phyloP scores from a whole-genome alignment of 1,140 invertebrate species.

The Drosophila lacteicornis region DNA sequence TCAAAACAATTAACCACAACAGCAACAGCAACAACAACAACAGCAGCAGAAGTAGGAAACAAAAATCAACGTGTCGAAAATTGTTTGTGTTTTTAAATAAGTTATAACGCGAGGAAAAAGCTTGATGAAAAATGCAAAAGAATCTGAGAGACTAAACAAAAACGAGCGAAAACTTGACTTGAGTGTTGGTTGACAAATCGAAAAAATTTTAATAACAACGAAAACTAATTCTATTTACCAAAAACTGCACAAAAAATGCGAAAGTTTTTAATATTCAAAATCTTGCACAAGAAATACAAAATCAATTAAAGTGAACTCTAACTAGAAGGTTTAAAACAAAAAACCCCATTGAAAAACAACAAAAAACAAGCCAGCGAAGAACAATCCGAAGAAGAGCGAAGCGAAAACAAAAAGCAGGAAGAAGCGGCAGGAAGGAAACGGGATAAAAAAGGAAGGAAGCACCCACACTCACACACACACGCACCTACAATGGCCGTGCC shows the following conservation, averaged over 20 bases:
- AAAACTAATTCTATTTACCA: slow-evolving; percentile 40
- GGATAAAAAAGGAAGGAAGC: slow-evolving; percentile 39
- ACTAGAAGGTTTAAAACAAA: slow-evolving; percentile 32
- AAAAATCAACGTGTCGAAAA: slow-evolving; percentile 12
- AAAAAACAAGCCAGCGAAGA: slow-evolving; percentile 33
- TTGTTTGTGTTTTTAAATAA: slow-evolving; percentile 79
- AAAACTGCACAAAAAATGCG: slow-evolving; percentile 65
- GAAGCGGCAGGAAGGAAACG: slow-evolving; percentile 33
- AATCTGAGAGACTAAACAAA: slow-evolving; percentile 49
- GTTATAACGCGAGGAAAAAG: slow-evolving; percentile 37
- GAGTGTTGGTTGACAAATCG: slow-evolving; percentile 41
- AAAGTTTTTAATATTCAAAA: slow-evolving; percentile 75
- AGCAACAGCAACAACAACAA: slow-evolving; percentile 17
- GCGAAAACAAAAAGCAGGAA: slow-evolving; percentile 38
- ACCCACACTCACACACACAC: slow-evolving; percentile 28
- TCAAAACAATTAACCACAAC: slow-evolving; percentile 37
- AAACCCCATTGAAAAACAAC: slow-evolving; percentile 15
- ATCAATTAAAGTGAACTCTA: slow-evolving; percentile 73
- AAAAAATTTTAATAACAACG: slow-evolving; percentile 33
- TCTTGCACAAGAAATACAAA: slow-evolving; percentile 80
- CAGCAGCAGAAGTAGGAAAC: slow-evolving; percentile 22
- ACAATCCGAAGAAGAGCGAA: slow-evolving; percentile 41
- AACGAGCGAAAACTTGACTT: slow-evolving; percentile 42
- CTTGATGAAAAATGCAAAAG: slow-evolving; percentile 76
- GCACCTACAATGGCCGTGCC: slow-evolving; percentile 78